A percentile compares a stretch with the other conserved stretches of the same genome.
Conservation (phyloP, 1,140 invertebrate genomes). For the Yoshiicerus persimilis region DNA sequence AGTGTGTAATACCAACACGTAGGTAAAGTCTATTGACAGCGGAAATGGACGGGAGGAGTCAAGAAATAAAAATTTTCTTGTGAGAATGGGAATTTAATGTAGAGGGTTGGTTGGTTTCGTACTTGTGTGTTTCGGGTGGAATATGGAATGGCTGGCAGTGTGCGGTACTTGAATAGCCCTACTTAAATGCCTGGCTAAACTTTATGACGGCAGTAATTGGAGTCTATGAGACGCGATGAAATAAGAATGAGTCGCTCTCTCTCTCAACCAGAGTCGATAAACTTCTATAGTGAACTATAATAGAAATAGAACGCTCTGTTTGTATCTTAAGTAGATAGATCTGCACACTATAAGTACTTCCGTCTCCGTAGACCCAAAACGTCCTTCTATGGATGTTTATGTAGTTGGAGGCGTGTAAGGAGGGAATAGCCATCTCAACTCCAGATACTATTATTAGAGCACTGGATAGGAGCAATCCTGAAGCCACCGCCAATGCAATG, state of each 20-base stretch:
- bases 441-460: neutral
- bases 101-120: neutral
- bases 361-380: neutral
- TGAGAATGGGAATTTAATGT: conserved; percentile 27
- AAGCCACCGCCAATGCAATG: neutral
- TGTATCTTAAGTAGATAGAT: neutral
- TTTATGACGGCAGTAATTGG: conserved; percentile 33
- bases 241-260: neutral
- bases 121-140: neutral
- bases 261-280: neutral
- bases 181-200: conserved; percentile 20
- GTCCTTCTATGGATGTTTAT: neutral
- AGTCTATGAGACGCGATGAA: conserved; percentile 15
- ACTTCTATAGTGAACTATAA: neutral
- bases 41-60: conserved; percentile 38
- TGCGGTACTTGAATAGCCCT: neutral
- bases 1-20: neutral
- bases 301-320: neutral
- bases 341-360: neutral
- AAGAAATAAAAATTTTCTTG: conserved; percentile 33
- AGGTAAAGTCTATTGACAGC: conserved; percentile 26
- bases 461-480: too few species aligned
- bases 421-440: neutral
- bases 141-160: neutral
- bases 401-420: neutral